phyloP scores from a whole-genome alignment of 2,888 invertebrate genomes.

The Augiades crinisus region DNA sequence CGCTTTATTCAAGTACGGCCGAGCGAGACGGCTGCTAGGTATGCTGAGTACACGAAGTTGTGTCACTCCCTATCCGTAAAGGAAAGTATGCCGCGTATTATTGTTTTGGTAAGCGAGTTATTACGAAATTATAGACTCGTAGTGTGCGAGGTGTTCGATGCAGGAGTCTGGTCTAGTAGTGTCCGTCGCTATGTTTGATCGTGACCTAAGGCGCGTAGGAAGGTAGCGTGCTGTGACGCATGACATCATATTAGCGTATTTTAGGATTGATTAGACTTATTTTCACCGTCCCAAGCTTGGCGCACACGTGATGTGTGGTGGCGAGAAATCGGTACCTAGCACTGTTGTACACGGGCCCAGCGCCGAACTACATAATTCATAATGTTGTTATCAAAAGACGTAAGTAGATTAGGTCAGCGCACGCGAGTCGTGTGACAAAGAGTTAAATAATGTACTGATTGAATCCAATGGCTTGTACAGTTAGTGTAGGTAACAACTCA shows the following conservation, averaged over 20 bases:
- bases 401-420: slow-evolving; percentile 34
- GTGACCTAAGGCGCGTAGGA: slow-evolving; percentile 54
- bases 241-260: slow-evolving; percentile 61
- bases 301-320: neutral
- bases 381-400: slow-evolving; percentile 31
- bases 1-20: slow-evolving; percentile 40
- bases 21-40: slow-evolving; percentile 52
- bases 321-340: neutral
- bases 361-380: slow-evolving; percentile 7
- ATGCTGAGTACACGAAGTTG: slow-evolving; percentile 48
- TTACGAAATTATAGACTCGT: slow-evolving; percentile 61
- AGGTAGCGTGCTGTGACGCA: slow-evolving; percentile 37
- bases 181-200: slow-evolving; percentile 40
- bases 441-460: slow-evolving; percentile 27
- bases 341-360: neutral
- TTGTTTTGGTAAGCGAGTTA: slow-evolving; percentile 70
- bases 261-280: slow-evolving; percentile 43
- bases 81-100: slow-evolving; percentile 71
- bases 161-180: slow-evolving; percentile 42
- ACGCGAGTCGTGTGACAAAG: slow-evolving; percentile 30
- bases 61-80: slow-evolving; percentile 53
- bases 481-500: slow-evolving; percentile 2
- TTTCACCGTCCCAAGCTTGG: slow-evolving; percentile 28
- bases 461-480: slow-evolving; percentile 21
- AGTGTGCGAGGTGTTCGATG: slow-evolving; percentile 40